phyloP scores from a whole-genome alignment of 2,797 vertebrate genomes.

The Aulostomus chinensis region DNA sequence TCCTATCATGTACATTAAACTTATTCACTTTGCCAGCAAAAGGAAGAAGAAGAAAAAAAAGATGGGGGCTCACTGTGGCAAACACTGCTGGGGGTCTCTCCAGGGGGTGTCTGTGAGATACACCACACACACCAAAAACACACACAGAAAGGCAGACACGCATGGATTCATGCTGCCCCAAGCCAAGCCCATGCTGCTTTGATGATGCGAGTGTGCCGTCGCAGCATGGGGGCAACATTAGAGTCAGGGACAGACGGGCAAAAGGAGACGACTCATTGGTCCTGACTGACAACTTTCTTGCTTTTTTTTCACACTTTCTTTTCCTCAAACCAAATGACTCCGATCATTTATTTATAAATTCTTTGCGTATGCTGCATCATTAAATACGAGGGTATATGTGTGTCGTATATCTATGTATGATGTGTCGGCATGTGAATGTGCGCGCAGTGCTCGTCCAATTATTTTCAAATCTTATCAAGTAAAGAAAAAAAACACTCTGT shows the following conservation, averaged over 20 bases:
- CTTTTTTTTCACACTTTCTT: conserved; percentile 16
- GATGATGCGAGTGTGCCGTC: conserved; percentile 66
- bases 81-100: conserved; percentile 62
- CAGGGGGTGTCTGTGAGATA: conserved; percentile 48
- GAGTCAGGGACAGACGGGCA: conserved; percentile 62
- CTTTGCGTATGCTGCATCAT: conserved; percentile 39
- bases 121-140: conserved; percentile 1
- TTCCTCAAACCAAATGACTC: conserved; percentile 18
- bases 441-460: conserved; percentile 70
- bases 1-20: conserved; percentile 62
- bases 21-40: conserved; percentile 65
- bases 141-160: conserved; percentile 6
- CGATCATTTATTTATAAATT: conserved; percentile 38
- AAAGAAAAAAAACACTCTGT: no score
- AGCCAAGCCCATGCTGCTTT: conserved; percentile 44
- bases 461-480: conserved; percentile 72
- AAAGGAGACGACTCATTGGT: conserved; percentile 67
- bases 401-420: conserved; percentile 35
- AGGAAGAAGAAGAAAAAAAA: conserved; percentile 17
- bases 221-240: conserved; percentile 73
- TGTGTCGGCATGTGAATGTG: conserved; percentile 22
- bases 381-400: conserved; percentile 30
- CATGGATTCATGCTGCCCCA: conserved; percentile 7
- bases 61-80: conserved; percentile 44
- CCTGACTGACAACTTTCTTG: conserved; percentile 67